Evolutionary conservation across 2,888 invertebrate species (phyloP).

Genomic region (Hemicrepidius hirtus): DNA sequence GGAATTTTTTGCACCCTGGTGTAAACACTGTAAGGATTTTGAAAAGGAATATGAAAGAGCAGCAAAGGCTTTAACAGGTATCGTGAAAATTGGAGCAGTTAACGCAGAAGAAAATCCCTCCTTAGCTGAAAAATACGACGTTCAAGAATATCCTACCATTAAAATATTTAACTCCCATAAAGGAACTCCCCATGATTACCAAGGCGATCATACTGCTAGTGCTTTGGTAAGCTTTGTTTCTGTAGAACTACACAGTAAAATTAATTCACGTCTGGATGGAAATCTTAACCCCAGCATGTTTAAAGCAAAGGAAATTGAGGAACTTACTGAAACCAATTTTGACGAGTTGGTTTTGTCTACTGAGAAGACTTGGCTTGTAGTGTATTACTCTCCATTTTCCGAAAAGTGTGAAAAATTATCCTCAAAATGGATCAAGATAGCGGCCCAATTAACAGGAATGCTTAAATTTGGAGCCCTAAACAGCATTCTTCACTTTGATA

Average conservation of each 20-base stretch:
- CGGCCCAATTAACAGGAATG: slow-evolving; percentile 92
- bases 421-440: slow-evolving; percentile 94
- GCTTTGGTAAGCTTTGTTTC: slow-evolving; percentile 76
- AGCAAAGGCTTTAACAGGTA: slow-evolving; percentile 90
- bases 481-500: slow-evolving; percentile 88
- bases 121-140: slow-evolving; percentile 83
- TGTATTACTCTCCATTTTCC: slow-evolving; percentile 96
- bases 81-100: slow-evolving; percentile 92
- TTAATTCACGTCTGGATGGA: slow-evolving; percentile 7
- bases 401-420: slow-evolving; percentile 94
- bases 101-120: slow-evolving; percentile 90
- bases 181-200: slow-evolving; percentile 84
- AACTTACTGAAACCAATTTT: slow-evolving; percentile 95
- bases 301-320: slow-evolving; percentile 79
- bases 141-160: slow-evolving; percentile 92
- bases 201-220: slow-evolving; percentile 86
- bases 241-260: not conserved
- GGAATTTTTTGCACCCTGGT: slow-evolving; percentile 96
- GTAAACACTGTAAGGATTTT: slow-evolving; percentile 88
- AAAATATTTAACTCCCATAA: slow-evolving; percentile 91
- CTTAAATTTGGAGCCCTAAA: slow-evolving; percentile 93
- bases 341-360: slow-evolving; percentile 89
- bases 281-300: slow-evolving; percentile 7
- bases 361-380: slow-evolving; percentile 94
- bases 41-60: slow-evolving; percentile 93